Evolutionary conservation across 1,140 invertebrate species (phyloP).

Genomic region (Leptinotarsa lineolata): DNA sequence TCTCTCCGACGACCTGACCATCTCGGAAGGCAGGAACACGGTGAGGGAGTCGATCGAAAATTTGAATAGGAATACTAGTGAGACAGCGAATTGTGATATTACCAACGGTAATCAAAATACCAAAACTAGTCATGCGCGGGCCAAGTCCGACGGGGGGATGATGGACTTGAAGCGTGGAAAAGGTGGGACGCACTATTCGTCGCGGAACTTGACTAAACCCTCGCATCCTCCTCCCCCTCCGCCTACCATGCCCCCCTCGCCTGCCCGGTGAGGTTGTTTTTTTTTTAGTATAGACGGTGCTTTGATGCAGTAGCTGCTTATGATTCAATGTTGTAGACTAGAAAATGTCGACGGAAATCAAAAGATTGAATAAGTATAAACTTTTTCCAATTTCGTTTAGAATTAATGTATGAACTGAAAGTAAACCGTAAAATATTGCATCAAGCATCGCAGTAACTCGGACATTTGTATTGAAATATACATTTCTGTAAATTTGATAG

Average conservation of each 20-base stretch:
- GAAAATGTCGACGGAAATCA: no score
- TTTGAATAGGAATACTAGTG: constrained; percentile 35
- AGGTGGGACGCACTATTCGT: constrained; percentile 32
- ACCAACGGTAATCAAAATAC: constrained; percentile 37
- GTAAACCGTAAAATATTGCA: no score
- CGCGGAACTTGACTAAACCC: constrained; percentile 51
- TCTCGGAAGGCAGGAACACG: neutral
- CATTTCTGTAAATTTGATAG: no score
- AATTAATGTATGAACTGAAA: no score
- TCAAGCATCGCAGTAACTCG: no score
- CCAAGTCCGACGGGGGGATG: constrained; percentile 52
- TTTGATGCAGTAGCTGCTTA: neutral
- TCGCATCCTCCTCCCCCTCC: constrained; percentile 54
- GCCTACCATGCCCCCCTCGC: constrained; percentile 50
- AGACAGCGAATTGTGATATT: constrained; percentile 27
- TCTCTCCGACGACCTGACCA: neutral
- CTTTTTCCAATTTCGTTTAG: no score
- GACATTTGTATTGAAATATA: no score
- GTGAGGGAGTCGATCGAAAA: constrained; percentile 41
- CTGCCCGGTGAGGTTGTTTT: constrained; percentile 19
- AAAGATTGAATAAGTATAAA: no score
- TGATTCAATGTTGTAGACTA: neutral
- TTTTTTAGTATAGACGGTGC: neutral
- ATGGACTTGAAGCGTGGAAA: constrained; percentile 38
- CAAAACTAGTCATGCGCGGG: constrained; percentile 49